phyloP scores from a whole-genome alignment of 2,113 vertebrate genomes.

The Clinocottus analis region DNA sequence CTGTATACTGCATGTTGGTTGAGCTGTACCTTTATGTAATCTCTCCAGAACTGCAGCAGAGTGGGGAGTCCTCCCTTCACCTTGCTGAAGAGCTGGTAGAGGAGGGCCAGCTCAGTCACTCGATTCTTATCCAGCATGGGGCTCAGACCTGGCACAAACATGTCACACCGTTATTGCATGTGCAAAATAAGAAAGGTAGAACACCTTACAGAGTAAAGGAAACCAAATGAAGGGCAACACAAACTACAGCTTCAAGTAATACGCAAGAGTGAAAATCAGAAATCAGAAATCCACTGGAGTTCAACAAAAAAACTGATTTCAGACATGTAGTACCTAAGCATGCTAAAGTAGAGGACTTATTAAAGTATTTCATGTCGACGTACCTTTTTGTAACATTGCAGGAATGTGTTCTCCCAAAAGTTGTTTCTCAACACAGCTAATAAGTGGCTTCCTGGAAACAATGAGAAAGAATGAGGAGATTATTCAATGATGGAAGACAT shows the following conservation, averaged over 20 bases:
- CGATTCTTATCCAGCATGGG: slow-evolving; percentile 95
- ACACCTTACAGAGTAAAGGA: neutral
- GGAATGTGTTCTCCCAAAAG: slow-evolving; percentile 98
- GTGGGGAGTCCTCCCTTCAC: slow-evolving; percentile 95
- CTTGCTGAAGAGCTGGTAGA: slow-evolving; percentile 96
- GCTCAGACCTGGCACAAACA: slow-evolving; percentile 87
- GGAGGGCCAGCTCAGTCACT: slow-evolving; percentile 93
- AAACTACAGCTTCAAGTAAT: neutral
- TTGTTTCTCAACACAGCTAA: slow-evolving; percentile 97
- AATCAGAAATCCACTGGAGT: neutral
- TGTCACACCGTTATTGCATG: neutral
- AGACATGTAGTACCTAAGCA: neutral
- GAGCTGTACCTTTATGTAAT: slow-evolving; percentile 93
- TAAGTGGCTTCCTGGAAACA: slow-evolving; percentile 92
- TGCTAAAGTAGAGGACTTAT: neutral
- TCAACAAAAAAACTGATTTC: neutral
- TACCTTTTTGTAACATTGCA: slow-evolving; percentile 98
- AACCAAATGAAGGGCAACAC: neutral
- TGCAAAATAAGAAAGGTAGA: neutral
- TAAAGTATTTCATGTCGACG: slow-evolving; percentile 2
- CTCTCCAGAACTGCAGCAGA: slow-evolving; percentile 97
- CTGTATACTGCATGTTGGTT: neutral
- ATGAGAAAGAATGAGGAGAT: slow-evolving; percentile 26
- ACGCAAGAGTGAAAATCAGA: too few relatives aligned
- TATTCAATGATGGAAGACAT: neutral